phyloP scores from a whole-genome alignment of 2,888 invertebrate species.

The Aproaerema taeniolella region DNA sequence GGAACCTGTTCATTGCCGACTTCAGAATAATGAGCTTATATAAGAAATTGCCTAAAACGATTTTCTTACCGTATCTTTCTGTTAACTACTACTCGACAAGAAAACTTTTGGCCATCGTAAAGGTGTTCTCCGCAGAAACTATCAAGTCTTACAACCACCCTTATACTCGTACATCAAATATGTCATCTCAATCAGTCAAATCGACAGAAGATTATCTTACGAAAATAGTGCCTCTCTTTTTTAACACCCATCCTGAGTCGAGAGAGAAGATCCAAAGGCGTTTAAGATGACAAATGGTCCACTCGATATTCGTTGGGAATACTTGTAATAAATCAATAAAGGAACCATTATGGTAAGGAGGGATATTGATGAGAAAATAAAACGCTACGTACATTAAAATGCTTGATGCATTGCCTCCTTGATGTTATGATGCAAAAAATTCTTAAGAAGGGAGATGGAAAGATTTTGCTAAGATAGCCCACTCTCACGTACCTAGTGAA shows the following conservation, averaged over 20 bases:
- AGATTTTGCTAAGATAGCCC: no score
- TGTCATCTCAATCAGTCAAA: not conserved
- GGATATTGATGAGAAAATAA: conserved; percentile 33
- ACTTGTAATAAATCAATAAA: conserved; percentile 43
- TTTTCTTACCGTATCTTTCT: no score
- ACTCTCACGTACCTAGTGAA: no score
- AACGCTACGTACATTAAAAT: conserved; percentile 20
- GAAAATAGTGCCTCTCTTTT: not conserved
- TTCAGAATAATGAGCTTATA: no score
- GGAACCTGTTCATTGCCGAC: no score
- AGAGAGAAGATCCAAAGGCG: conserved; percentile 18
- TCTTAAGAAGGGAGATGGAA: no score
- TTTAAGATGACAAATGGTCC: conserved; percentile 41
- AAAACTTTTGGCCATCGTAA: no score
- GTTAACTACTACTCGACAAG: no score
- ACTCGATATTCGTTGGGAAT: conserved; percentile 38
- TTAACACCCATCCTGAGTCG: conserved; percentile 4
- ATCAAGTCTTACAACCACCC: no score
- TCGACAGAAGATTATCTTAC: not conserved
- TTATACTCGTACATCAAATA: not conserved
- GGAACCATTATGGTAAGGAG: conserved; percentile 35
- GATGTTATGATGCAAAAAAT: not conserved
- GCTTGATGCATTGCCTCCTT: conserved; percentile 1
- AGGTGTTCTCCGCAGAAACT: no score
- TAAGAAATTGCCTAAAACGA: no score